phyloP scores from a whole-genome alignment of 2,113 vertebrate species.

The Pionites leucogaster region DNA sequence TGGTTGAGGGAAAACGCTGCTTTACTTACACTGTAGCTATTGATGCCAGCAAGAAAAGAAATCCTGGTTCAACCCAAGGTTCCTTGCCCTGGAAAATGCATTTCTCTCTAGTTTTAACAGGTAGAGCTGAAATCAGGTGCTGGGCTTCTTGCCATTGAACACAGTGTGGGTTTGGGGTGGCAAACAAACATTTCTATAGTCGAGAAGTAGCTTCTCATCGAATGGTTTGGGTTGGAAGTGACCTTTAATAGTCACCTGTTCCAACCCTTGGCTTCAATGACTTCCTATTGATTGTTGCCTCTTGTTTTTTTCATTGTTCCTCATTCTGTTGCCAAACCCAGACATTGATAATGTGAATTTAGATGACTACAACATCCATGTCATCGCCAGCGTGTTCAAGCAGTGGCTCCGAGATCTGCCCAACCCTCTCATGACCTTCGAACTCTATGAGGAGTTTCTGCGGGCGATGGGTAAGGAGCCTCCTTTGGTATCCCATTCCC shows the following conservation, averaged over 20 bases:
- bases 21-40: neutral
- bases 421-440: constrained; percentile 97
- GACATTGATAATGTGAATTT: constrained; percentile 91
- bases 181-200: rapidly evolving
- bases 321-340: constrained; percentile 49
- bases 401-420: constrained; percentile 98
- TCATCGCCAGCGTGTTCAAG: constrained; percentile 97
- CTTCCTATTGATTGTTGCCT: neutral
- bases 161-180: neutral
- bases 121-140: neutral
- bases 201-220: neutral
- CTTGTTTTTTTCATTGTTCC: neutral
- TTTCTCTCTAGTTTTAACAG: neutral
- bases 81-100: neutral
- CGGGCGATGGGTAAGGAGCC: constrained; percentile 88
- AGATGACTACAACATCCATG: constrained; percentile 98
- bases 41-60: neutral
- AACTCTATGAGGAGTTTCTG: constrained; percentile 96
- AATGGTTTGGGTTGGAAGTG: neutral
- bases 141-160: neutral
- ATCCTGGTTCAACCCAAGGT: neutral
- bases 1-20: neutral
- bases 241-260: neutral
- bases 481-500: neutral
- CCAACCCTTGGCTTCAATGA: neutral